Conservation (phyloP, 2,888 invertebrate species). For the Opisthograptis luteolata region DNA sequence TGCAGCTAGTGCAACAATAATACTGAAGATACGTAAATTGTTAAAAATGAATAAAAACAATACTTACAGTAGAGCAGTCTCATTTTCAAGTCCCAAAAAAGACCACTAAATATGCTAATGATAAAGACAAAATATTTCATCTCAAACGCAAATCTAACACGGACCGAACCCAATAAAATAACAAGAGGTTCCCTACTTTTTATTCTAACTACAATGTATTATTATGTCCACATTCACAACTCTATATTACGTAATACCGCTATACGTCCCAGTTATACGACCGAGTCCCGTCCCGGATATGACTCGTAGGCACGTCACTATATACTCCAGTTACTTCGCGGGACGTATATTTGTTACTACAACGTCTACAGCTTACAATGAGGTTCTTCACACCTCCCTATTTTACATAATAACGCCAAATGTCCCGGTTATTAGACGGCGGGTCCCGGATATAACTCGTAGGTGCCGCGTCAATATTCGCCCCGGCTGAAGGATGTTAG, state of each 20-base stretch:
- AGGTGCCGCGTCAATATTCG: conserved; percentile 43
- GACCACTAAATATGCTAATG: too few species aligned
- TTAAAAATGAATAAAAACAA: too few species aligned
- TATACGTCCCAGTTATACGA: conserved; percentile 11
- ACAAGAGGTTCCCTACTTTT: too few species aligned
- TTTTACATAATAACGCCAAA: conserved; percentile 17
- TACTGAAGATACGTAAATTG: too few species aligned
- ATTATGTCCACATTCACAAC: background rate
- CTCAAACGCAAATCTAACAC: too few species aligned
- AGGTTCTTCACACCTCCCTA: conserved; percentile 16
- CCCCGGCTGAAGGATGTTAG: conserved; percentile 58
- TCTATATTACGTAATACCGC: conserved; percentile 5
- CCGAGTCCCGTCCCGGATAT: conserved; percentile 16
- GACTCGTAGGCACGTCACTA: conserved; percentile 5
- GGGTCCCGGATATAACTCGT: conserved; percentile 19
- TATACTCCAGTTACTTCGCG: conserved; percentile 1
- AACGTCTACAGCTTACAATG: conserved; percentile 1
- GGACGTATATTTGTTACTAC: conserved; percentile 10
- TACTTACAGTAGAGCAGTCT: too few species aligned
- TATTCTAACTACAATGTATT: background rate
- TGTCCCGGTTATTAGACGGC: conserved; percentile 15
- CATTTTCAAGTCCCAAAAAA: too few species aligned
- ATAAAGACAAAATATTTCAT: too few species aligned
- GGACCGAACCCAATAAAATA: too few species aligned
- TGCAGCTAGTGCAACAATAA: too few species aligned